These are phyloP conservation scores for Petrocephalus sullivani DNA, from an alignment of 2,797 vertebrate species.

Conservation along the genomic window DNA sequence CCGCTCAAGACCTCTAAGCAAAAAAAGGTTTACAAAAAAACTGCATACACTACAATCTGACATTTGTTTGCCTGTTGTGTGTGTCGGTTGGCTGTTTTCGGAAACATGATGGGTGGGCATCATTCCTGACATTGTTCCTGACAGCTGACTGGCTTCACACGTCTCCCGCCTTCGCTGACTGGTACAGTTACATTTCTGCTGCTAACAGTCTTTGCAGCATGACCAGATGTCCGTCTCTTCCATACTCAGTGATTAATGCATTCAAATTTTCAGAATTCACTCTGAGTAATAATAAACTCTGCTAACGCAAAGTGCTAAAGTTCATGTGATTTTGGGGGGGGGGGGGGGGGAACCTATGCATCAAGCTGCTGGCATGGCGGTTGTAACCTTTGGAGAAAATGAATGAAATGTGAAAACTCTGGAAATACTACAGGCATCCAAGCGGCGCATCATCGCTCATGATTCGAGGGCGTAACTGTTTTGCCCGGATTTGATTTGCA, in stretches of 20 bases:
- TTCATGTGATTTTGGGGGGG: conserved; percentile 36
- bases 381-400: conserved; percentile 44
- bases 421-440: conserved; percentile 31
- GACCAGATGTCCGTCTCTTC: neutral
- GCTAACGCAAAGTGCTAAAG: conserved; percentile 31
- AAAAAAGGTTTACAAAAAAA: neutral
- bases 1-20: neutral
- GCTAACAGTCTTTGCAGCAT: neutral
- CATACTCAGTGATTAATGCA: neutral
- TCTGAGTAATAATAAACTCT: conserved; percentile 26
- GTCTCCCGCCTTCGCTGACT: neutral
- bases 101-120: neutral
- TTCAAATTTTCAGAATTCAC: conserved; percentile 13
- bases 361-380: conserved; percentile 41
- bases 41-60: neutral
- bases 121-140: neutral
- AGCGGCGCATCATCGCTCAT: conserved; percentile 39
- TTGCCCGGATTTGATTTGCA: conserved; percentile 37
- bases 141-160: neutral
- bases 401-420: conserved; percentile 40
- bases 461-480: conserved; percentile 33
- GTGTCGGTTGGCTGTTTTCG: neutral
- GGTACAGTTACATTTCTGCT: neutral
- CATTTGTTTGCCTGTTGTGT: neutral
- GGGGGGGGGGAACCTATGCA: conserved; percentile 32